Conservation (phyloP, 2,888 invertebrate species). For the Parnassius mnemosyne region DNA sequence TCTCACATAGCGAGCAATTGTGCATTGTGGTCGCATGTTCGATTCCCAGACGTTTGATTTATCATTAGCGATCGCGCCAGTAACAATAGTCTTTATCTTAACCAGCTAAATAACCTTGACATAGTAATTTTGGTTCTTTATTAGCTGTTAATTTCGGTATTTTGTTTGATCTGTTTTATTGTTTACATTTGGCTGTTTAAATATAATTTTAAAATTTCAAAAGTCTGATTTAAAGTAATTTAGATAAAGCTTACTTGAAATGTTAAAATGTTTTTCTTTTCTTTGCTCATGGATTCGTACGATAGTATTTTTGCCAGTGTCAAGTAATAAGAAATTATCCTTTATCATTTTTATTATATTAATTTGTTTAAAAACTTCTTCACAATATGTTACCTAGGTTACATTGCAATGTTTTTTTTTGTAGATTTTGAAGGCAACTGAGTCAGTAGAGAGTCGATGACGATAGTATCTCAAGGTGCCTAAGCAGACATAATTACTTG, state of each 20-base stretch:
- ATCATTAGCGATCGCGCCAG: constrained; percentile 33
- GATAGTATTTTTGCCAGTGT: no score
- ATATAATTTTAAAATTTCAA: background rate
- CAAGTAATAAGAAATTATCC: no score
- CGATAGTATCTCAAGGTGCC: no score
- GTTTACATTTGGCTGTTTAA: constrained; percentile 6
- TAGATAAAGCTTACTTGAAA: background rate
- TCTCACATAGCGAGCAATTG: constrained; percentile 40
- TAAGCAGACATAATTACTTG: no score
- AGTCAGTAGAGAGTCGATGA: no score
- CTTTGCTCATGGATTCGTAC: no score
- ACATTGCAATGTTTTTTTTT: background rate
- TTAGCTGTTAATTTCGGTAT: constrained; percentile 11
- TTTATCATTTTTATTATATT: no score
- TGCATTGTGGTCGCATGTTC: constrained; percentile 49
- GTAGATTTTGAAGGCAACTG: no score
- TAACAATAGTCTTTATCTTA: constrained; percentile 45
- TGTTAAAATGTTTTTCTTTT: background rate
- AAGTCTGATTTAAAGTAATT: background rate
- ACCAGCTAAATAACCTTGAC: constrained; percentile 44
- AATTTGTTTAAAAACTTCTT: background rate
- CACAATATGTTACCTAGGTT: no score
- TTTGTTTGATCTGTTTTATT: constrained; percentile 18
- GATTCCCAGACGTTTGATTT: constrained; percentile 49
- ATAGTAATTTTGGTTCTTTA: constrained; percentile 33